Base-by-base conservation (phyloP, 1,140 invertebrate species). In the Choristoneura fumiferana region DNA sequence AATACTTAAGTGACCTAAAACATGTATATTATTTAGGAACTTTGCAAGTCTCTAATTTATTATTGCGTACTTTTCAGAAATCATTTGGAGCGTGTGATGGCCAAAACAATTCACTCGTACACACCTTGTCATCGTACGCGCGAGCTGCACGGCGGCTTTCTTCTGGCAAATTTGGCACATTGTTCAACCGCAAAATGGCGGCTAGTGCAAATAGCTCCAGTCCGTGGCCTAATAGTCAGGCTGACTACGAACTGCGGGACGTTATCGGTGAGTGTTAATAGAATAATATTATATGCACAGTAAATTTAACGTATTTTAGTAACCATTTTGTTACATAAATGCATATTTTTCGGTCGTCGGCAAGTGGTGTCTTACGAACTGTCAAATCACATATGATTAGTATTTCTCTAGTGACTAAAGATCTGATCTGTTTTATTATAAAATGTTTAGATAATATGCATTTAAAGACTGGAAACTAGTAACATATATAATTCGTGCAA, bases 201-300 rank as follows among this genome's bases (percentile, higher is more conserved):
- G 91, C 92, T 69, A 90, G 90, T 77, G 91, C 91, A 76, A 91
- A 90, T 78, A 90, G 89, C 78, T 89, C 90, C 77, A 90, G 91
- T 71, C 92, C 93, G 63, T 98, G 97, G 97, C 95, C 97, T 57
- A 98, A 97, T 90, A 94, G 93, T 70, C 96, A 96, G 87, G 95
- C 98, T 78, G 96, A 98, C 81, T 99, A 98, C 90, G 97, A 98
- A 89, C 91, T 99, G 59, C 94, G 94, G 74, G 97, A 98, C 91
- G 95, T 98, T 74, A 98, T 99, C 75, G 97, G 97, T 96, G 91
- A 92, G 91, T 83, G 36, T 49, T 34, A 15, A 10, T 36, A 12
- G 15, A 37, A 55, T 13, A 40, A 13, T 43, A 14, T 60, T 15
- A 6, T 4, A 22, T 9, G 17, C 10, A 15, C 17, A 12, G 22